A percentile compares a stretch with the other conserved stretches of the same genome.
Conservation (phyloP, 2,888 invertebrate species). For the Platycheirus albimanus region DNA sequence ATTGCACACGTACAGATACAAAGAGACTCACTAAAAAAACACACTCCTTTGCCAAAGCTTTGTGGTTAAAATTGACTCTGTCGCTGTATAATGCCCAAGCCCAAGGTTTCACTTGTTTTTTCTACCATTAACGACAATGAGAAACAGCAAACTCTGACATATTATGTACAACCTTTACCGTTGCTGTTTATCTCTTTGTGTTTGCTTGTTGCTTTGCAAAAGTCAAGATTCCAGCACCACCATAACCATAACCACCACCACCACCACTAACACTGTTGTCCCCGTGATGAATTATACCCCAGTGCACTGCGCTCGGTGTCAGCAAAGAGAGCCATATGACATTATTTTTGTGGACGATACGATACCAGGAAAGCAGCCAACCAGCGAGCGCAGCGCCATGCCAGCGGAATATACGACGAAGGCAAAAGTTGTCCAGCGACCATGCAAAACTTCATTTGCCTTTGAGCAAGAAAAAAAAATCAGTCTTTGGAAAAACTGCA, state of each 20-base stretch:
- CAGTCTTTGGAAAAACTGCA: constrained; percentile 26
- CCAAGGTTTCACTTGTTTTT: background rate
- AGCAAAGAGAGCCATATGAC: constrained; percentile 53
- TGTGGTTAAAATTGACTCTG: background rate
- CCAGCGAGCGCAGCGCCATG: background rate
- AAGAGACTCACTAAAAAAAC: background rate
- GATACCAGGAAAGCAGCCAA: too few species aligned
- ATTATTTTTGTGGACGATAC: constrained; percentile 43
- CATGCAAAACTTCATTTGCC: constrained; percentile 57
- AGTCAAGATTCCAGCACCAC: constrained; percentile 33
- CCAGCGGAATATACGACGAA: background rate
- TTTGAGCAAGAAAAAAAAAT: constrained; percentile 46
- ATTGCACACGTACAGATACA: background rate
- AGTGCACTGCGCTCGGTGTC: constrained; percentile 35
- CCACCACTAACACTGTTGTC: too few species aligned
- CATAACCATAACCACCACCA: too few species aligned
- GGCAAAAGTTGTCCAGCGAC: constrained; percentile 23
- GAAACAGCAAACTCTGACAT: constrained; percentile 1
- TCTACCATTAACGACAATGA: background rate
- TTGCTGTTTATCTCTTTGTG: constrained; percentile 4
- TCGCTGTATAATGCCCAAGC: background rate
- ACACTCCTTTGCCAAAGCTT: background rate
- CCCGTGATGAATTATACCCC: constrained; percentile 50
- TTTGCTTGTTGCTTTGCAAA: constrained; percentile 5
- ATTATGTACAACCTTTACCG: background rate